Percentiles rank a stretch among this genome's conserved stretches.
phyloP scores from a whole-genome alignment of 1,140 invertebrate species.

The Oryzaephilus surinamensis region DNA sequence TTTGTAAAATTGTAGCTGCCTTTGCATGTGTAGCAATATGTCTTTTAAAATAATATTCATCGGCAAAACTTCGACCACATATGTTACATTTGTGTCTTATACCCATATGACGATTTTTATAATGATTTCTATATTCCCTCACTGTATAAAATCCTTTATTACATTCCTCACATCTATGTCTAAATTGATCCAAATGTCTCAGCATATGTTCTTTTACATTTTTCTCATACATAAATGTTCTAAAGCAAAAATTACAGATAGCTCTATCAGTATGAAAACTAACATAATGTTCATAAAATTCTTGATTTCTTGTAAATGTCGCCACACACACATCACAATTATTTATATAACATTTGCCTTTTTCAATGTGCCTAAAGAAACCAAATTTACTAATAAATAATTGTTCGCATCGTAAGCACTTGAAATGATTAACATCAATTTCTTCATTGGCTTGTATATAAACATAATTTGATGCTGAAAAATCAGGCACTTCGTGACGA shows the following conservation, averaged over 20 bases:
- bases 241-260: constrained; percentile 34
- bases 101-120: constrained; percentile 35
- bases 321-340: constrained; percentile 27
- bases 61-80: constrained; percentile 50
- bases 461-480: constrained; percentile 29
- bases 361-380: constrained; percentile 33
- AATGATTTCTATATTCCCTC: constrained; percentile 35
- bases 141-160: constrained; percentile 35
- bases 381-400: constrained; percentile 33
- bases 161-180: constrained; percentile 33
- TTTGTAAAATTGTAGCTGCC: constrained; percentile 1
- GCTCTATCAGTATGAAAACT: constrained; percentile 29
- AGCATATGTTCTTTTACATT: constrained; percentile 35
- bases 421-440: constrained; percentile 28
- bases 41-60: constrained; percentile 46
- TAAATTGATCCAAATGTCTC: constrained; percentile 34
- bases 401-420: constrained; percentile 33
- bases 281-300: constrained; percentile 29
- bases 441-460: constrained; percentile 27
- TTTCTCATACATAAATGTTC: constrained; percentile 36
- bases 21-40: constrained; percentile 45
- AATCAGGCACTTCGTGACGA: constrained; percentile 31
- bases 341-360: constrained; percentile 34
- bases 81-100: constrained; percentile 40
- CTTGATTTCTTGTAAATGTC: constrained; percentile 25